Base-by-base conservation (phyloP, 2,797 vertebrate genomes). In the Mormyrops boulengeri region DNA sequence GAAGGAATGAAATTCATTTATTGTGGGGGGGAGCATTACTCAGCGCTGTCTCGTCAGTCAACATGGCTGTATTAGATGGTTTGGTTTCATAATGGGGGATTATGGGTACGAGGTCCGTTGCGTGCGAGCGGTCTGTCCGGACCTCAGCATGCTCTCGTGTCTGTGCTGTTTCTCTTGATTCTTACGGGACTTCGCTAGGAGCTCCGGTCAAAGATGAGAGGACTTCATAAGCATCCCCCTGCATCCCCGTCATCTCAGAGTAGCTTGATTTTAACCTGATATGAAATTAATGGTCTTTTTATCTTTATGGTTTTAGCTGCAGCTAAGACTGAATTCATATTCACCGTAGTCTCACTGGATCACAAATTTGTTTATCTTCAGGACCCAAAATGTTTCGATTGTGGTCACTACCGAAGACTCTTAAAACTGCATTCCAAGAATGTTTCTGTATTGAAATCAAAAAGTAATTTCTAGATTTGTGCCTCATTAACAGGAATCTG, bases 1-100 rank as follows among this genome's bases (percentile, higher is more conserved):
- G 77, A 89, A 90, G 88, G 89, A 57, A 77, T 80, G 60, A 91
- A 47, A 6, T 87, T 12, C 47, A 30, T 90, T 88, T 80, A 88
- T 89, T 41, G 30, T 41, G 38, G 89, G 52, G 60, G 5, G 73
- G 38, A 30, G 22, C 30, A 86, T 49, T 62, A 38, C 88, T 87
- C 73, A 77, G 66, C 38, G 22, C 88, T 50, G 49, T 85, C 17
- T 49, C 50, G 55, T 69, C 17, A 47, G 44, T 22, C 60, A 17
- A 73, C 88, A 84, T 14, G 22, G 86, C 90, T 57, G 11, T 9
- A n/a, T 57, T 82, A 80, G 88, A 89, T 82, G 88, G 87, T 88
- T 85, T 66, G 49, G 41, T 84, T 89, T 86, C 50, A 66, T 82
- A 89, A 87, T 89, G 30, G 87, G 41, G 47, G 52, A 66, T 73